Conservation (phyloP, 2,888 invertebrate species). For the Altica lythri region DNA sequence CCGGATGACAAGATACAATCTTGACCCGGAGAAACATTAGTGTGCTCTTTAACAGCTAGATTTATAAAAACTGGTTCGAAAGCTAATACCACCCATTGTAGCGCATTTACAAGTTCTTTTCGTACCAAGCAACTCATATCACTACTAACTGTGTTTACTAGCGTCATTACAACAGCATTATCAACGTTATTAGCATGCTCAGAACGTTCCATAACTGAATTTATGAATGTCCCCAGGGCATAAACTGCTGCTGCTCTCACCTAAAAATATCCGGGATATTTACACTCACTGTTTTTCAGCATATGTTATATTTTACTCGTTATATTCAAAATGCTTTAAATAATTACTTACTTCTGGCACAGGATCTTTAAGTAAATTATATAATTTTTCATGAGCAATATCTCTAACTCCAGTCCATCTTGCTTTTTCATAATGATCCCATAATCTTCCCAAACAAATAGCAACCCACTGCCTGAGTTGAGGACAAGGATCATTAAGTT, state of each 20-base stretch:
- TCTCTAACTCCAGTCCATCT: constrained; percentile 96
- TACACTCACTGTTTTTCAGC: no score
- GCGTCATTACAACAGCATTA: constrained; percentile 86
- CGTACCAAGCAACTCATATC: constrained; percentile 89
- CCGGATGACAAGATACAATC: constrained; percentile 36
- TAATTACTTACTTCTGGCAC: constrained; percentile 75
- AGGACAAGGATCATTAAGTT: constrained; percentile 73
- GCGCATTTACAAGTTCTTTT: constrained; percentile 82
- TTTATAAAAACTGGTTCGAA: constrained; percentile 89
- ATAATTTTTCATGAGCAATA: constrained; percentile 94
- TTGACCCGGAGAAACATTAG: constrained; percentile 49
- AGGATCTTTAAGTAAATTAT: constrained; percentile 75
- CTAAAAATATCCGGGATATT: constrained; percentile 57
- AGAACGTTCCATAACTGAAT: constrained; percentile 79
- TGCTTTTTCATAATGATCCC: constrained; percentile 87
- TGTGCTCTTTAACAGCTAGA: constrained; percentile 68
- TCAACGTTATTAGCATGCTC: constrained; percentile 95
- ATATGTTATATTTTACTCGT: not conserved
- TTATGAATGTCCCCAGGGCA: constrained; percentile 93
- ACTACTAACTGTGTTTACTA: constrained; percentile 75
- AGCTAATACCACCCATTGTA: constrained; percentile 83
- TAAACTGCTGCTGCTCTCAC: constrained; percentile 91
- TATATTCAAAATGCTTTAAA: not conserved
- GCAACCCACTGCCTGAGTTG: constrained; percentile 86
- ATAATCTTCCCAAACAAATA: constrained; percentile 86